Base-by-base conservation (phyloP, 2,888 invertebrate species). In the Eupithecia dodoneata region DNA sequence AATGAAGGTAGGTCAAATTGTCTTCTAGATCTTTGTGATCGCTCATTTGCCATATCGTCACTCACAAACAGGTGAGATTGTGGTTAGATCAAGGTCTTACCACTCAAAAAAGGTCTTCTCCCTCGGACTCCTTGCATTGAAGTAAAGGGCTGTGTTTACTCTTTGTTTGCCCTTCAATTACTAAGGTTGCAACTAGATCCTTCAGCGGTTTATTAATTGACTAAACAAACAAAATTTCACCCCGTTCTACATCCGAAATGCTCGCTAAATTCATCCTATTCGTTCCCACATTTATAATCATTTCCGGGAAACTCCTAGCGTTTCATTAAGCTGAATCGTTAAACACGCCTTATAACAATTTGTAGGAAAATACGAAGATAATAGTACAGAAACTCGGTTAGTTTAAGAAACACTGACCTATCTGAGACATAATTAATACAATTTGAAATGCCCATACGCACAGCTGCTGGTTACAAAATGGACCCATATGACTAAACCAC, bases 401-500 rank as follows among this genome's bases (percentile, higher is more conserved):
- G 67, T 67, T 76, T 78, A 42, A 74, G 63, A 76, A 69, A 72
- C 63, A 76, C 73, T 71, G 69, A 47, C 42, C 15, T 71, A 59
- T 71, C 42, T 71, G 42, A 67, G 72, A 55, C 44, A 75, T 74
- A 71, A 71, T 71, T 47, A 76, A 77, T 76, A 55, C 76, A 66
- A 18, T 76, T 73, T 30, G 78, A 76, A 82, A 80, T 79, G 79
- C 47, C 76, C 79, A 75, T 75, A 80, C 76, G 74, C 76, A 44
- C 42, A 77, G 80, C 71, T 79, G 59, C 30, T 18, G 18, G 78
- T 88, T 87, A 77, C 85, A 81, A 84, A 86, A 87, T 81, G 42
- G 47, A 74, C 79, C 74, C 79, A 73, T 80, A 83, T 84, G 82
- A 81, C 82, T 82, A 79, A 82, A 81, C 76, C 76, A 63, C 30